Conservation (phyloP, 2,888 invertebrate species). For the Acholoe squamosa region DNA sequence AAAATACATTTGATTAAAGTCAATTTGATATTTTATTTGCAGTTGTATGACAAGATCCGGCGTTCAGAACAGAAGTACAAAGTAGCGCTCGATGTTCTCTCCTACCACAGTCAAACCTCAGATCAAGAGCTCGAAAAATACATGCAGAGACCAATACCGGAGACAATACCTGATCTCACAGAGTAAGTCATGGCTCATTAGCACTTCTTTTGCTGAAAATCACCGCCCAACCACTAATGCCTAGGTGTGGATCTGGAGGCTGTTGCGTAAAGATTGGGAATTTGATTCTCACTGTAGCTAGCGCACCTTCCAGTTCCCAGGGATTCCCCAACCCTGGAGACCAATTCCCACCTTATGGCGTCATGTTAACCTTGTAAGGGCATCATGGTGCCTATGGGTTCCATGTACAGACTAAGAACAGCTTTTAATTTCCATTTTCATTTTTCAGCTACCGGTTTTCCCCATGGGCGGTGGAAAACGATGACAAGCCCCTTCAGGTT, state of each 20-base stretch:
- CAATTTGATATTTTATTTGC: slow-evolving; percentile 62
- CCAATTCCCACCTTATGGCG: too few species aligned
- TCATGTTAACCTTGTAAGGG: too few species aligned
- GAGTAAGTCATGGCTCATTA: too few species aligned
- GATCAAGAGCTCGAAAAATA: slow-evolving; percentile 86
- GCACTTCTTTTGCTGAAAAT: too few species aligned
- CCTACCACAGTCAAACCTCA: slow-evolving; percentile 91
- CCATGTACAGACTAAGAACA: too few species aligned
- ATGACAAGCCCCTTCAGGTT: slow-evolving; percentile 89
- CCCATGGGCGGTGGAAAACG: slow-evolving; percentile 88
- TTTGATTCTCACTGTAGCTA: too few species aligned
- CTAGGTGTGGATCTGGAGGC: too few species aligned
- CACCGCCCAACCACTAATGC: too few species aligned
- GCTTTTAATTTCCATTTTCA: not conserved
- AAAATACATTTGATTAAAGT: not conserved
- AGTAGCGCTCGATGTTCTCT: slow-evolving; percentile 91
- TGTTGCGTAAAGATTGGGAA: too few species aligned
- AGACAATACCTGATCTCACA: slow-evolving; percentile 69
- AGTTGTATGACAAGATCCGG: slow-evolving; percentile 91
- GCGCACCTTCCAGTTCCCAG: too few species aligned
- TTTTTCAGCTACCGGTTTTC: slow-evolving; percentile 87
- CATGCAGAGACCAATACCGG: slow-evolving; percentile 73
- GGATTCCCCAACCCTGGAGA: too few species aligned
- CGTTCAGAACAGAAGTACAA: slow-evolving; percentile 92
- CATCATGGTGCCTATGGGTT: too few species aligned